Evolutionary conservation across 2,888 invertebrate genomes (phyloP).

Genomic region (Cheilosia grossa): DNA sequence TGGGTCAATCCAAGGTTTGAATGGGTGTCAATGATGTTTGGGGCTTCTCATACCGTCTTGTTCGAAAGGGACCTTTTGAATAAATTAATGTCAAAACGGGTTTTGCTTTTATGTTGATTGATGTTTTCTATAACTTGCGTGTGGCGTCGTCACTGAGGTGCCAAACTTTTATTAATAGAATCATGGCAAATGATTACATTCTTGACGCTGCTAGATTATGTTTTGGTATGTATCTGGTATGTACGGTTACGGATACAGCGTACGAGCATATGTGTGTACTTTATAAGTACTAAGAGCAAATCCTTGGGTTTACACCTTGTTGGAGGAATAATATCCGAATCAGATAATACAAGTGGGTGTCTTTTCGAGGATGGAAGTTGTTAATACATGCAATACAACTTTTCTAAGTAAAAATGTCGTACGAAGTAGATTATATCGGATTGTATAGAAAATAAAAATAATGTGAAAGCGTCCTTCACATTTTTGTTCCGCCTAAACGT

Average conservation of each 20-base stretch:
- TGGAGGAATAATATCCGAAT: slow-evolving; percentile 16
- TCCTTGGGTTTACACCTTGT: slow-evolving; percentile 13
- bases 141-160: slow-evolving; percentile 66
- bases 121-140: slow-evolving; percentile 77
- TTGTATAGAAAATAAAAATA: background rate
- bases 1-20: slow-evolving; percentile 55
- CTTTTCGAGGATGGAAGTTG: slow-evolving; percentile 15
- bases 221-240: slow-evolving; percentile 21
- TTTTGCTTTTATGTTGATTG: slow-evolving; percentile 82
- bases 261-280: background rate
- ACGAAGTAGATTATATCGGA: slow-evolving; percentile 7
- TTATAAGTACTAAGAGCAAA: slow-evolving; percentile 8
- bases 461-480: background rate
- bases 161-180: slow-evolving; percentile 70
- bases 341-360: slow-evolving; percentile 17
- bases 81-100: slow-evolving; percentile 83
- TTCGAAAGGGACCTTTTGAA: slow-evolving; percentile 78
- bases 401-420: slow-evolving; percentile 1
- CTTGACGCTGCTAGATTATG: slow-evolving; percentile 46
- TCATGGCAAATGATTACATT: slow-evolving; percentile 63
- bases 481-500: background rate
- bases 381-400: slow-evolving; percentile 39
- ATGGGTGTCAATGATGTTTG: slow-evolving; percentile 36
- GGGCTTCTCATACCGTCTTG: slow-evolving; percentile 27
- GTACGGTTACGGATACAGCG: slow-evolving; percentile 11